Percentiles rank a stretch among this genome's conserved stretches.
These are phyloP conservation scores for Oreochromis grahami DNA, from an alignment of 2,797 vertebrate species.

Conservation along the genomic window DNA sequence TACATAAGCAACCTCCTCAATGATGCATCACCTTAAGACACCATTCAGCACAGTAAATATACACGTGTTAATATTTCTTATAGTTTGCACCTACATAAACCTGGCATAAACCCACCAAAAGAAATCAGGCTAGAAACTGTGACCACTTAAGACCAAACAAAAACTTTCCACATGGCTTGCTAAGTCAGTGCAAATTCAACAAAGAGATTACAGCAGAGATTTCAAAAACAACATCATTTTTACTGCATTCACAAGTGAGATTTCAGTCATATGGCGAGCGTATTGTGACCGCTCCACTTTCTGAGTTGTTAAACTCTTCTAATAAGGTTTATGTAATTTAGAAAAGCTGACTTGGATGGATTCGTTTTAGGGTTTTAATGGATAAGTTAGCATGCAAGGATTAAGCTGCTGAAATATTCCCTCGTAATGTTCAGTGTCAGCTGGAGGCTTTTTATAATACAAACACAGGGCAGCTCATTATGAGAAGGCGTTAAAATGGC, in stretches of 20 bases:
- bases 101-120: background rate
- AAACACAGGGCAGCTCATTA: background rate
- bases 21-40: background rate
- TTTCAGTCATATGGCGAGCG: slow-evolving; percentile 47
- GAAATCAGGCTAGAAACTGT: background rate
- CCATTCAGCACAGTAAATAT: background rate
- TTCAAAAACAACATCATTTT: slow-evolving; percentile 8
- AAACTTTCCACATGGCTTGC: slow-evolving; percentile 57
- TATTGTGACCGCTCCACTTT: slow-evolving; percentile 60
- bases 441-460: background rate
- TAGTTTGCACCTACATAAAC: background rate
- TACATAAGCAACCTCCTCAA: background rate
- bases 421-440: slow-evolving; percentile 16
- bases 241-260: background rate
- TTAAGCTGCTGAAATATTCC: slow-evolving; percentile 46
- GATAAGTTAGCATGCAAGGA: slow-evolving; percentile 74
- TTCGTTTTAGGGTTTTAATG: slow-evolving; percentile 67
- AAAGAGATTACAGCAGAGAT: slow-evolving; percentile 40
- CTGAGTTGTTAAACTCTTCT: slow-evolving; percentile 61
- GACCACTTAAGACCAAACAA: slow-evolving; percentile 50
- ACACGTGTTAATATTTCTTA: background rate
- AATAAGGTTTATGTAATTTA: slow-evolving; percentile 72
- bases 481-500: background rate
- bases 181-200: slow-evolving; percentile 34
- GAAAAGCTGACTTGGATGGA: slow-evolving; percentile 59